Percentiles rank a stretch among this genome's conserved stretches.
Conservation (phyloP, 2,797 vertebrate genomes). For the Anas capensis region DNA sequence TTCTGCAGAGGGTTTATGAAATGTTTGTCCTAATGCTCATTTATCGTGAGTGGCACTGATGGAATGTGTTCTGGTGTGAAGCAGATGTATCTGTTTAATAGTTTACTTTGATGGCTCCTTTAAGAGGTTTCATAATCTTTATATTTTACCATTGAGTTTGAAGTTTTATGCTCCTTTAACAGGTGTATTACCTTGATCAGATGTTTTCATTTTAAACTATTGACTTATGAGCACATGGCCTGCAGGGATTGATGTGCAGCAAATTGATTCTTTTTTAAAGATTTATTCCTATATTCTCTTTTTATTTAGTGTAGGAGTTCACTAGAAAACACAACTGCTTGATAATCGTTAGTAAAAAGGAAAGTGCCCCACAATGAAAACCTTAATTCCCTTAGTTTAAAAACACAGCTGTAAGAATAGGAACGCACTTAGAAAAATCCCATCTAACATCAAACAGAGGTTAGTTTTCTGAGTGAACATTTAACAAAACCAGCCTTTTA, state of each 20-base stretch:
- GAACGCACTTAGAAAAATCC: slow-evolving; percentile 15
- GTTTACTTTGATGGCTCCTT: slow-evolving; percentile 82
- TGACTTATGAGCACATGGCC: slow-evolving; percentile 83
- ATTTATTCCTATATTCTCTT: slow-evolving; percentile 77
- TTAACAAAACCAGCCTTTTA: slow-evolving; percentile 43
- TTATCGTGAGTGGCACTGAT: slow-evolving; percentile 77
- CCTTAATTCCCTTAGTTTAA: slow-evolving; percentile 54
- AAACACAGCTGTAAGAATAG: slow-evolving; percentile 18
- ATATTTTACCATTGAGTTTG: slow-evolving; percentile 80
- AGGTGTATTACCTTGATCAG: slow-evolving; percentile 82
- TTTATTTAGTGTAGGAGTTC: slow-evolving; percentile 67
- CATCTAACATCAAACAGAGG: slow-evolving; percentile 55
- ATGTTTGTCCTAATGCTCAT: slow-evolving; percentile 78
- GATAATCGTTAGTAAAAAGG: slow-evolving; percentile 68
- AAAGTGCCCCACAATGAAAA: slow-evolving; percentile 58
- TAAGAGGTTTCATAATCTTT: slow-evolving; percentile 82
- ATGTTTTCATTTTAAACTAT: slow-evolving; percentile 83
- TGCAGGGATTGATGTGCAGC: slow-evolving; percentile 76
- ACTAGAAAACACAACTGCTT: slow-evolving; percentile 62
- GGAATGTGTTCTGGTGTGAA: slow-evolving; percentile 62
- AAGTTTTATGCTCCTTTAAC: slow-evolving; percentile 80
- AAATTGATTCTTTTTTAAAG: slow-evolving; percentile 76
- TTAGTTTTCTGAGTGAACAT: slow-evolving; percentile 50
- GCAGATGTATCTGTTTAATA: slow-evolving; percentile 82
- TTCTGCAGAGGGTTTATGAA: slow-evolving; percentile 65